Percentiles rank a stretch among this genome's conserved stretches.
phyloP scores from a whole-genome alignment of 2,797 vertebrate species.

The Anabacerthia variegaticeps region DNA sequence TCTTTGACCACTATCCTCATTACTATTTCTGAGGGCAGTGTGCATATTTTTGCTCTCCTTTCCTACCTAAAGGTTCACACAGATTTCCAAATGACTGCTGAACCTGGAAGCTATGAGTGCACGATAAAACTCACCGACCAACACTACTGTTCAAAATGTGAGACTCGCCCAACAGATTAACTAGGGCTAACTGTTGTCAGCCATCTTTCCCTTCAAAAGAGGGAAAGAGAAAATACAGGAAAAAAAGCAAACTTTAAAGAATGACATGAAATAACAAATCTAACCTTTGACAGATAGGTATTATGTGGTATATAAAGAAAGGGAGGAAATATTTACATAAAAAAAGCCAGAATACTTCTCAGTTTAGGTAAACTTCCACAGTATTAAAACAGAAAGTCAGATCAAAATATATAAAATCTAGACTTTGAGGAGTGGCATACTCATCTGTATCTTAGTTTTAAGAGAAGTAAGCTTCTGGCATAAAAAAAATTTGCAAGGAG shows the following conservation, averaged over 20 bases:
- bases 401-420: background rate
- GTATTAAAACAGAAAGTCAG: background rate
- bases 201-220: background rate
- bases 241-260: background rate
- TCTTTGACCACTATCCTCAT: background rate
- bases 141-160: background rate
- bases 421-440: background rate
- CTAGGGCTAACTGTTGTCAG: background rate
- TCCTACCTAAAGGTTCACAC: background rate
- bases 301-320: background rate
- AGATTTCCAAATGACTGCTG: background rate
- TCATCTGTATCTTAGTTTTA: background rate
- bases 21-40: background rate
- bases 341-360: background rate
- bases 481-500: background rate
- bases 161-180: background rate
- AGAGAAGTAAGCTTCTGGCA: background rate
- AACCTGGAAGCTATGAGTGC: background rate
- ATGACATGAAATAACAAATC: background rate
- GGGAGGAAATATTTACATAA: background rate
- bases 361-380: background rate
- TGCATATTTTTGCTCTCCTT: background rate
- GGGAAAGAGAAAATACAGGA: background rate
- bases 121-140: background rate
- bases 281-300: background rate